phyloP scores from a whole-genome alignment of 2,797 vertebrate species.

The Labroides dimidiatus region DNA sequence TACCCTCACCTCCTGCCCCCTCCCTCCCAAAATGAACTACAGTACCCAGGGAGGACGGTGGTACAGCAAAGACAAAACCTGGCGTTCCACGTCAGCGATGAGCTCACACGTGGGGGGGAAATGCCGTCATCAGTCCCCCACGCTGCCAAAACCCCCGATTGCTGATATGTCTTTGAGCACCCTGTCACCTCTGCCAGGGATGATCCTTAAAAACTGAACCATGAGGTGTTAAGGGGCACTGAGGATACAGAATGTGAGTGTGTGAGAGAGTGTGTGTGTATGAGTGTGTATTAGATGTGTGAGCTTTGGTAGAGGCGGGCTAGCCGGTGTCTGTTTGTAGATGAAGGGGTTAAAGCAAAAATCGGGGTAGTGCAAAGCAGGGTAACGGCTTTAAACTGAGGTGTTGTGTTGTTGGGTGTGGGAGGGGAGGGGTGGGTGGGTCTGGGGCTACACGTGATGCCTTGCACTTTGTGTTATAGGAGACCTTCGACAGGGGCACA shows the following conservation, averaged over 20 bases:
- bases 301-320: conserved; percentile 88
- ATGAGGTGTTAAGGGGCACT: conserved; percentile 35
- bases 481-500: conserved; percentile 96
- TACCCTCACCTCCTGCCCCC: conserved; percentile 50
- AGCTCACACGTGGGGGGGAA: conserved; percentile 24
- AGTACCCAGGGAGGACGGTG: conserved; percentile 50
- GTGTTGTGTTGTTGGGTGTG: conserved; percentile 47
- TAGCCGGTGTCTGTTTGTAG: conserved; percentile 92
- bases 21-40: conserved; percentile 53
- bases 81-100: conserved; percentile 22
- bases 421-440: conserved; percentile 52
- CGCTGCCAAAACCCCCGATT: conserved; percentile 7
- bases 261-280: conserved; percentile 37
- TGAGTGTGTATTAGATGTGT: conserved; percentile 69
- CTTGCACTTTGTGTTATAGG: conserved; percentile 99
- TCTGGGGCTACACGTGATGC: conserved; percentile 95
- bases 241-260: conserved; percentile 63
- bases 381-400: conserved; percentile 67
- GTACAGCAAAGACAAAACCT: conserved; percentile 37
- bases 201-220: conserved; percentile 58
- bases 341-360: conserved; percentile 66
- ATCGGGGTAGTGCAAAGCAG: conserved; percentile 73
- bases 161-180: conserved; percentile 54
- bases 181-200: conserved; percentile 55
- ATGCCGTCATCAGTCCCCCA: conserved; percentile 23